Conservation (phyloP, 2,113 vertebrate genomes). For the Clarias magur region DNA sequence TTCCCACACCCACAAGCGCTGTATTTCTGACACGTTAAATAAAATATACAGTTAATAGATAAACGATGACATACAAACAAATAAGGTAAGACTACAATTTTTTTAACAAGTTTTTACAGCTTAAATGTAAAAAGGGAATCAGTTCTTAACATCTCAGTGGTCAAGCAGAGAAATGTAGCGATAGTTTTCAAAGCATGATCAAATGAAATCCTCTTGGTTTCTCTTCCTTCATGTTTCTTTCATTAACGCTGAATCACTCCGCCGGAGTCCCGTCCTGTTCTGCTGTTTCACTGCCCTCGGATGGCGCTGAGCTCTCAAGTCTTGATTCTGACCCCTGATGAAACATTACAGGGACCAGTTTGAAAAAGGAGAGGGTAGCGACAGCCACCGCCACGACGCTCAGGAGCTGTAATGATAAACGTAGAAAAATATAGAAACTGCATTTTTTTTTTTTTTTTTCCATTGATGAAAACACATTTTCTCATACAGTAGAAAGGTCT, state of each 20-base stretch:
- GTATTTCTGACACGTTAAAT: not conserved
- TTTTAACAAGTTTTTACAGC: not conserved
- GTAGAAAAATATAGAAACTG: not conserved
- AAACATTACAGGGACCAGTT: constrained; percentile 12
- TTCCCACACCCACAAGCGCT: not conserved
- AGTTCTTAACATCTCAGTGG: not conserved
- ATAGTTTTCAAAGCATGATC: not conserved
- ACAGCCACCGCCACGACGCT: constrained; percentile 7
- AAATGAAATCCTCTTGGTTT: not conserved
- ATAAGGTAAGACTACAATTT: not conserved
- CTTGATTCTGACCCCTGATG: not conserved
- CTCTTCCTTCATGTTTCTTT: not conserved
- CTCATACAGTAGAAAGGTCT: not conserved
- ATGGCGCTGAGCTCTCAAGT: not conserved
- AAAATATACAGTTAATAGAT: no score
- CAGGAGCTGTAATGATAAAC: constrained; percentile 15
- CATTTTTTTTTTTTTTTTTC: not conserved
- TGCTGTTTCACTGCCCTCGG: not conserved
- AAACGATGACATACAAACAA: not conserved
- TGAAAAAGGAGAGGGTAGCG: constrained; percentile 29
- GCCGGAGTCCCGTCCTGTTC: not conserved
- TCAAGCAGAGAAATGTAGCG: not conserved
- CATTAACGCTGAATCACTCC: not conserved
- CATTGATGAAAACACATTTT: not conserved
- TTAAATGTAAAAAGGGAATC: not conserved